phyloP scores from a whole-genome alignment of 37 sponge, comb jelly and placozoan species.

The Lycopodina hypogea region DNA sequence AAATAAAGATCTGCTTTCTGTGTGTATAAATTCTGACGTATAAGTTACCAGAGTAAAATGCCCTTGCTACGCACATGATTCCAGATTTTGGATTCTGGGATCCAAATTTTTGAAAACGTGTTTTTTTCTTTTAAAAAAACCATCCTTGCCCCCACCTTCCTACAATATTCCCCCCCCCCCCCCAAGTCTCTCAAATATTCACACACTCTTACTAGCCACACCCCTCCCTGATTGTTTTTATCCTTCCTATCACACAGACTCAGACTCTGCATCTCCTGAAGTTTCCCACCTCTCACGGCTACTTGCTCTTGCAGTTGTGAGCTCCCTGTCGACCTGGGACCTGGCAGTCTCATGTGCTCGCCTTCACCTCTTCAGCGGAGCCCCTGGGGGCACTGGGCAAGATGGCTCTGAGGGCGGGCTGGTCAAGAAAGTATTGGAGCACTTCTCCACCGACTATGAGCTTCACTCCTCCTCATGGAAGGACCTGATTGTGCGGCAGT shows the following conservation, averaged over 20 bases:
- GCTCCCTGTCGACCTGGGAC: slow-evolving; percentile 37
- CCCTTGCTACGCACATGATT: no score
- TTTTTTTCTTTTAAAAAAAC: no score
- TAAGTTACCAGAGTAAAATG: no score
- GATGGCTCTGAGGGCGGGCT: not conserved
- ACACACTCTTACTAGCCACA: not conserved
- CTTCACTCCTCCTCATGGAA: slow-evolving; percentile 1
- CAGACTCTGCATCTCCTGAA: slow-evolving; percentile 24
- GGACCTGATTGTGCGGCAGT: slow-evolving; percentile 14
- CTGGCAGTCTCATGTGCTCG: slow-evolving; percentile 42
- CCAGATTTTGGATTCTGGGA: no score
- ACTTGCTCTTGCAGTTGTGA: slow-evolving; percentile 46
- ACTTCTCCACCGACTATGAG: slow-evolving; percentile 35
- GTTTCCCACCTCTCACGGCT: slow-evolving; percentile 26
- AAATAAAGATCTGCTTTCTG: no score
- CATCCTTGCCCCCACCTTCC: no score
- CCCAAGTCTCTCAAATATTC: no score
- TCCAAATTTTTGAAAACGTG: no score
- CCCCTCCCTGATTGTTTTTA: not conserved
- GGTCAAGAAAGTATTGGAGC: slow-evolving; percentile 33
- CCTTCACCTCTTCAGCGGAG: not conserved
- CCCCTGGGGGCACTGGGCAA: not conserved
- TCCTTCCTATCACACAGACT: not conserved
- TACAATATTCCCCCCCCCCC: no score
- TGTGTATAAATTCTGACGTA: no score